Conservation (phyloP, 2,888 invertebrate genomes). For the Cosmorhoe ocellata region DNA sequence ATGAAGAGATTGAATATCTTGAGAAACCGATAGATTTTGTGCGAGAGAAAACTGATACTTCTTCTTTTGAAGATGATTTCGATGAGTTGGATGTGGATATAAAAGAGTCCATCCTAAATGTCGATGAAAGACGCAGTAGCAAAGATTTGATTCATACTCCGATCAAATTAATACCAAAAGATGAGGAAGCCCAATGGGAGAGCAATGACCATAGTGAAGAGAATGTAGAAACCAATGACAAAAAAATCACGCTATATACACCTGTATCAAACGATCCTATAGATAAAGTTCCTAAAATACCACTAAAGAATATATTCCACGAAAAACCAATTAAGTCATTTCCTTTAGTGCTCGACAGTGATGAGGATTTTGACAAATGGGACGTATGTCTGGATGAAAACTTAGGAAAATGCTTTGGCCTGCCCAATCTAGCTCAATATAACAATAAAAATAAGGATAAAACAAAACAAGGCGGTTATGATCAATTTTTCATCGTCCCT, state of each 20-base stretch:
- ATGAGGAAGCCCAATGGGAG: constrained; percentile 5
- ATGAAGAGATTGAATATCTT: constrained; percentile 54
- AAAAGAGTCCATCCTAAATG: neutral
- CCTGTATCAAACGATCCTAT: neutral
- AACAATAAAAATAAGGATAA: neutral
- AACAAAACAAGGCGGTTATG: neutral
- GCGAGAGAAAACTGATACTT: constrained; percentile 28
- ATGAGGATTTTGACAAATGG: constrained; percentile 52
- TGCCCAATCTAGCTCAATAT: constrained; percentile 4
- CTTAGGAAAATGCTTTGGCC: constrained; percentile 21
- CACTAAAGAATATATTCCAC: constrained; percentile 30
- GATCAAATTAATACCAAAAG: constrained; percentile 1
- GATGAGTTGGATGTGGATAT: neutral
- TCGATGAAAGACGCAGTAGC: neutral
- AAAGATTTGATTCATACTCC: constrained; percentile 17
- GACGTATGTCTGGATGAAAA: constrained; percentile 46
- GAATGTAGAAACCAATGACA: neutral
- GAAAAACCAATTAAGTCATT: constrained; percentile 52
- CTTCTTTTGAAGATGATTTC: constrained; percentile 19
- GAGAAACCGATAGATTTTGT: constrained; percentile 39
- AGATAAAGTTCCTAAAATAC: neutral
- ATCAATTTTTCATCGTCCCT: neutral
- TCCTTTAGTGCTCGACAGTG: constrained; percentile 50
- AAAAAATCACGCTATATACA: neutral
- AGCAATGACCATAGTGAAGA: neutral